Conservation (phyloP, 2,113 vertebrate species). For the Psilopsiagon aymara region DNA sequence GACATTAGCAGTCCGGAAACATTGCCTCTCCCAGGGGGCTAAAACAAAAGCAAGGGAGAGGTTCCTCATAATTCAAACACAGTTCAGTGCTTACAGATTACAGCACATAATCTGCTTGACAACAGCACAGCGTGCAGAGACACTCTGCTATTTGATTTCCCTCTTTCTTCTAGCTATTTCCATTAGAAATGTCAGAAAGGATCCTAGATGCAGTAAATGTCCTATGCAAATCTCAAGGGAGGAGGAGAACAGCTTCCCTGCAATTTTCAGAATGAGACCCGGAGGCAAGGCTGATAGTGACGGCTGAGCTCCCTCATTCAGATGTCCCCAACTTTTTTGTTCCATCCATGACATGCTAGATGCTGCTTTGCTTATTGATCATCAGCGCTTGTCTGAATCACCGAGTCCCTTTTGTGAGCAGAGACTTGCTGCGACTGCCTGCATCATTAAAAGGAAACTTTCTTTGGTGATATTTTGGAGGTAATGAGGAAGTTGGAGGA, state of each 20-base stretch:
- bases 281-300: neutral
- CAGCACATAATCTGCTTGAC: constrained; percentile 79
- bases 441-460: neutral
- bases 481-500: neutral
- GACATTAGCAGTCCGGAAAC: constrained; percentile 69
- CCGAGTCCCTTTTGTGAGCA: neutral
- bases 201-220: neutral
- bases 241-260: neutral
- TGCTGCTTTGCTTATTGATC: constrained; percentile 11
- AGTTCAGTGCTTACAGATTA: constrained; percentile 72
- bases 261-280: neutral
- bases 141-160: neutral
- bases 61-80: constrained; percentile 67
- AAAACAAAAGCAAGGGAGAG: constrained; percentile 51
- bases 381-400: neutral
- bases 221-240: neutral
- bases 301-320: neutral
- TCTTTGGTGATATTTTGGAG: neutral
- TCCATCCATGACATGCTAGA: neutral
- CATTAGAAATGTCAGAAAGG: constrained; percentile 42
- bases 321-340: neutral
- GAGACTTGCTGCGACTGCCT: neutral
- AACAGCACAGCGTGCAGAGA: constrained; percentile 54
- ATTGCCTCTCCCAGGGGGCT: constrained; percentile 54
- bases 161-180: constrained; percentile 38